Evolutionary conservation across 2,888 invertebrate species (phyloP), one percentile per base, ranked within the genome.

Genomic region (Macropis europaea): DNA sequence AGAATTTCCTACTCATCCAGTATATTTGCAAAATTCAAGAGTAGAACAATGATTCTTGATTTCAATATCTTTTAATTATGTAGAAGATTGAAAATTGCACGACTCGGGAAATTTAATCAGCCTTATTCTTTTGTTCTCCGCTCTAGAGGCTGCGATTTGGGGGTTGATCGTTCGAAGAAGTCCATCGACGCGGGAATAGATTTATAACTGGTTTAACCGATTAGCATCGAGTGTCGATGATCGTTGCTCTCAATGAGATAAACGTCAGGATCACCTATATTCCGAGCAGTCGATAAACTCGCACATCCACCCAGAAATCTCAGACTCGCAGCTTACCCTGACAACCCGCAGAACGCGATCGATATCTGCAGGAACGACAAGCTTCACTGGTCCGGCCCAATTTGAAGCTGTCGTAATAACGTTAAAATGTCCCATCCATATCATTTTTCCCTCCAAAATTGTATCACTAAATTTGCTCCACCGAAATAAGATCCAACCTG

Each of bases 351-450:
- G 56, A 72, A 69, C 66, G 60, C 72, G 81, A 68, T 83, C 83
- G 81, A 82, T 82, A 84, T 45, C 57, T 61, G 36, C 60, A 69
- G 60, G 70, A 56, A 72, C 69, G 66, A 67, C 70, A 76, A 81
- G 78, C 70, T 76, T 72, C 57, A 73, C 64, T 72, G 78, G 78
- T 67, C 73, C 73, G 80, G 63, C 80, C 78, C 70, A 83, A 85
- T 76, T 81, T 59, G 73, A 62, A 76, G 42, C 53, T 53, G 47
- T 68, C 53, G 60, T 36, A 54, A 48, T 60, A 52, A 60, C 17
- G 32, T 59, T 52, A 42, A 28, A 40, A 45, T 17, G 22, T n/a
- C n/a, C 13, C 48, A 54, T 68, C 32, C 34, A 30, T 61, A 54
- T 68, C n/a, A 34, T 67, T 67, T 68, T 68, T 42, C 40, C 3